Base-by-base conservation (phyloP, 2,888 invertebrate species). In the Parnassius glacialis region DNA sequence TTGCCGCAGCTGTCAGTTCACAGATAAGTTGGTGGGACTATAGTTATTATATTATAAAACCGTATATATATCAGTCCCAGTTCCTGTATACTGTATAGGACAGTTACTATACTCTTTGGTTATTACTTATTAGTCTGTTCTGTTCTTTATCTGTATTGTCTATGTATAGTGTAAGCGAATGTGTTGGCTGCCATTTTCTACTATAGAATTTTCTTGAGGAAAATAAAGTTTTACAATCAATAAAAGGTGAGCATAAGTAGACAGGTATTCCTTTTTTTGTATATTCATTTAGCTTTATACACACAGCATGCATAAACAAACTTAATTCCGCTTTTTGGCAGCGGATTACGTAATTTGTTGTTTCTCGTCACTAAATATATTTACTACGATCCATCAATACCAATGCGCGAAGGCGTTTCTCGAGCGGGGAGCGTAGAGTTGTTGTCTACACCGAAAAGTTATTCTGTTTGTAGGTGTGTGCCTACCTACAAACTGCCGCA, bases 401-500 rank as follows among this genome's bases (percentile, higher is more conserved):
- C 75, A 71, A 77, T 75, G 75, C 74, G 77, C 79, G 79, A 84
- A 80, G 83, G 78, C 73, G 74, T 78, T 76, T 76, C 77, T 78
- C 83, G 76, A 81, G 79, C 80, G 81, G 80, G 74, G 78, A 81
- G 70, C 74, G 76, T 80, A 84, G 89, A 90, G 77, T 86, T 86
- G 90, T 82, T 87, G 83, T 88, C 90, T 92, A 93, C 93, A 93
- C 93, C 93, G 88, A 92, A 92, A 90, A 93, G 93, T 93, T 93
- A 85, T 93, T 93, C 93, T 93, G 93, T 93, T 93, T 93, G 92
- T 93, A 93, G 93, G 93, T 93, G 91, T 90, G 90, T 90, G 87
- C 90, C 84, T 90, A 92, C 92, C 88, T 90, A 92, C 91, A 89
- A 89, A 91, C 90, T 90, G 90, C 92, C 81, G 87, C 92, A 90